These are phyloP conservation scores for Pithys albifrons DNA, from an alignment of 2,113 vertebrate genomes.

Conservation along the genomic window DNA sequence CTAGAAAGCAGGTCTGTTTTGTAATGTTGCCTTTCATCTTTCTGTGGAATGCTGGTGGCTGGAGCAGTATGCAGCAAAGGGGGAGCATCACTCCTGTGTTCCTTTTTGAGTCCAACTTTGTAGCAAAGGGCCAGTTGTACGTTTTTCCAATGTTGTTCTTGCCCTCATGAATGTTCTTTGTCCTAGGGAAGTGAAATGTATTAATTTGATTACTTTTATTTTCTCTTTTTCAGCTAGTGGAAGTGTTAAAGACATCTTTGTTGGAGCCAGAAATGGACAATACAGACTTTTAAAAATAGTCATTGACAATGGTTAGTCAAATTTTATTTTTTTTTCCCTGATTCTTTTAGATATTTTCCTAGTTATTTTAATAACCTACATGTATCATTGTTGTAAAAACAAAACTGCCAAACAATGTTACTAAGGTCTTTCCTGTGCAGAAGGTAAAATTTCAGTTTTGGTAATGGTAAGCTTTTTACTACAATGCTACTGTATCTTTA, in stretches of 20 bases:
- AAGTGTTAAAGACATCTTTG: slow-evolving; percentile 90
- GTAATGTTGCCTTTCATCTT: neutral
- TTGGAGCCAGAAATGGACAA: slow-evolving; percentile 87
- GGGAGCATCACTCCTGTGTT: neutral
- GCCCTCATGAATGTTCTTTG: neutral
- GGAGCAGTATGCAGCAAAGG: neutral
- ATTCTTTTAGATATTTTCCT: neutral
- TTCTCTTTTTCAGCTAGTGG: slow-evolving; percentile 81
- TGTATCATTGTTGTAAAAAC: neutral
- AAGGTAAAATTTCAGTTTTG: neutral
- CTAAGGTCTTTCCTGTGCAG: neutral
- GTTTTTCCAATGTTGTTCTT: neutral
- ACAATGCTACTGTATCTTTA: neutral
- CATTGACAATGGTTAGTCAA: slow-evolving; percentile 90
- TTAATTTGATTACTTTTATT: slow-evolving; percentile 23
- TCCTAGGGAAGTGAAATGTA: neutral
- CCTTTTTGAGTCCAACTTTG: neutral
- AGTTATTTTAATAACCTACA: neutral
- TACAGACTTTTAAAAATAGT: slow-evolving; percentile 91
- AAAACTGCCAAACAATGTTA: neutral
- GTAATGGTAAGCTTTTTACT: neutral
- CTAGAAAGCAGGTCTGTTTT: neutral
- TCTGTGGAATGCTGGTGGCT: neutral
- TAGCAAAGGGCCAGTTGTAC: neutral
- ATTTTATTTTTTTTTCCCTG: neutral